A percentile compares a stretch with the other conserved stretches of the same genome.
Conservation (phyloP, 37 sponge, comb jelly and placozoan genomes). For the Halichondria panicea region DNA sequence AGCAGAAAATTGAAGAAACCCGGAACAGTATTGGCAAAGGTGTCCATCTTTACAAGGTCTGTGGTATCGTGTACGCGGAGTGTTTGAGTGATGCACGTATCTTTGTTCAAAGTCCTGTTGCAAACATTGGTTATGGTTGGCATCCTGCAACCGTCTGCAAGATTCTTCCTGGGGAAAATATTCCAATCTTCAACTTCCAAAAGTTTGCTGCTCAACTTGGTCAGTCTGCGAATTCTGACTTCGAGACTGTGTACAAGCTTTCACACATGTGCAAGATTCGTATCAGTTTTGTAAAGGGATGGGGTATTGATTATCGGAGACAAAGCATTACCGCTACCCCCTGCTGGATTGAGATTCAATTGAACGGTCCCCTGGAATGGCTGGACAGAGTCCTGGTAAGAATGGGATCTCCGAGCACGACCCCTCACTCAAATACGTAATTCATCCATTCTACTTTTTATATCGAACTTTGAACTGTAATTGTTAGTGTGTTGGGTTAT, state of each 20-base stretch:
- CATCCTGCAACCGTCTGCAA: constrained; percentile 95
- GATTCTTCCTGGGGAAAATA: too few species aligned
- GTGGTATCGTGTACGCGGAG: constrained; percentile 89
- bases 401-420: constrained; percentile 84
- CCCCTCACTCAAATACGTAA: too few species aligned
- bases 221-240: constrained; percentile 81
- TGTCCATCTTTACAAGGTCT: constrained; percentile 78
- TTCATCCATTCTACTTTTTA: too few species aligned
- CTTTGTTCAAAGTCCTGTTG: constrained; percentile 87
- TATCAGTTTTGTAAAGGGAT: constrained; percentile 97
- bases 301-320: constrained; percentile 93
- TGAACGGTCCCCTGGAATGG: constrained; percentile 96
- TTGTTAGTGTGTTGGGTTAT: too few species aligned
- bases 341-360: constrained; percentile 92
- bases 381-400: constrained; percentile 88
- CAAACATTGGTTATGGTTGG: constrained; percentile 83
- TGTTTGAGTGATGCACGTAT: constrained; percentile 74
- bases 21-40: constrained; percentile 86
- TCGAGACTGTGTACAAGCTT: constrained; percentile 91
- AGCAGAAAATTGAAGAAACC: constrained; percentile 71
- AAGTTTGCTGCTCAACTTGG: constrained; percentile 85
- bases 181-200: too few species aligned
- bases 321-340: constrained; percentile 92
- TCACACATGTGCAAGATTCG: constrained; percentile 89
- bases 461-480: too few species aligned